These are phyloP conservation scores for Caloenas nicobarica DNA, from an alignment of 2,113 vertebrate species.

Conservation along the genomic window DNA sequence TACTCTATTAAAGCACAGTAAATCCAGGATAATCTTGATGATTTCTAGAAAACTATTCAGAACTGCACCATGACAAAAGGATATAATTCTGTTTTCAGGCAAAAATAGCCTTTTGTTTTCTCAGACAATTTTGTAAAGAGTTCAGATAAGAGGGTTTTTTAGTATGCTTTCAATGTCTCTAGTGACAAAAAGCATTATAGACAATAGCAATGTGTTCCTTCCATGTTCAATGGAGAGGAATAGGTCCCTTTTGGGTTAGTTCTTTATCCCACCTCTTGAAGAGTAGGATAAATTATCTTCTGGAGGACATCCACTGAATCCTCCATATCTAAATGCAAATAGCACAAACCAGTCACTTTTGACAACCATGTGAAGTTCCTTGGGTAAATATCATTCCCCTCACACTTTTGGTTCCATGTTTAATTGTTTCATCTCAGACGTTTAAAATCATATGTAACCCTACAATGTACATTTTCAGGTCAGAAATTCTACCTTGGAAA, in stretches of 20 bases:
- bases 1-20: background rate
- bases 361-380: background rate
- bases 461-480: background rate
- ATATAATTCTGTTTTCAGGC: background rate
- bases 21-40: background rate
- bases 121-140: background rate
- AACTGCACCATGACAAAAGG: background rate
- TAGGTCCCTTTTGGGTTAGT: rapidly evolving
- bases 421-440: background rate
- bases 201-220: background rate
- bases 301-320: background rate
- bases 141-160: background rate
- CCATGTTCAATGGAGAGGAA: background rate
- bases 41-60: background rate
- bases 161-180: background rate
- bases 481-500: background rate
- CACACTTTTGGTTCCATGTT: background rate
- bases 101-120: background rate
- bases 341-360: background rate
- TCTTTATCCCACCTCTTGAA: background rate
- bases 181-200: background rate
- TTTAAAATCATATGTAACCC: background rate
- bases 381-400: background rate
- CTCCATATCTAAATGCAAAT: background rate
- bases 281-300: background rate